Percentiles rank a stretch among this genome's conserved stretches.
phyloP scores from a whole-genome alignment of 1,140 invertebrate genomes.

The Brachionus rubens region DNA sequence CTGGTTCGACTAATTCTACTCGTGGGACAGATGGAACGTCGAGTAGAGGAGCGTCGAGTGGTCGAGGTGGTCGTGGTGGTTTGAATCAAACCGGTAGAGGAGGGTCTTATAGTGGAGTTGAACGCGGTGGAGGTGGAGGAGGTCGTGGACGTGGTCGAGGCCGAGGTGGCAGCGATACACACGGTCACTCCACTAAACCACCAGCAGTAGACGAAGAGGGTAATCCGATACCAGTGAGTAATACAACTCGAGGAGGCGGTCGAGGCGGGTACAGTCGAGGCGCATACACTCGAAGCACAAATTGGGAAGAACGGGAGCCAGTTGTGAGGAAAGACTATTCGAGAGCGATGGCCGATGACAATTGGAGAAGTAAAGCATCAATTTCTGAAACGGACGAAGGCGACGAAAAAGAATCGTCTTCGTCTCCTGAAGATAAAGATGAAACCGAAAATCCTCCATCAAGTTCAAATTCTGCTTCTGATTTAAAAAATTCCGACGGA shows the following conservation, averaged over 20 bases:
- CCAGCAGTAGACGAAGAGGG: slow-evolving; percentile 16
- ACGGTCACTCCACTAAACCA: not conserved
- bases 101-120: not conserved
- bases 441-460: not conserved
- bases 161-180: not conserved
- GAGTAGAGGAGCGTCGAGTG: not conserved
- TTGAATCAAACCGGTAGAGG: not conserved
- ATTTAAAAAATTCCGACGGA: not conserved
- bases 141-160: slow-evolving; percentile 8
- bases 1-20: not conserved
- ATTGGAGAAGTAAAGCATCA: slow-evolving; percentile 27
- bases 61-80: not conserved
- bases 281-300: not conserved
- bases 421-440: not conserved
- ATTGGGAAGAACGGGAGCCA: slow-evolving; percentile 20
- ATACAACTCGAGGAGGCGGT: slow-evolving; percentile 10
- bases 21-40: not conserved
- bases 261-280: slow-evolving; percentile 42
- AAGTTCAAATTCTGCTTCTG: not conserved
- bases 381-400: slow-evolving; percentile 2
- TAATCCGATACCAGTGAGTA: slow-evolving; percentile 27
- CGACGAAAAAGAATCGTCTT: not conserved
- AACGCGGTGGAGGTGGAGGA: not conserved
- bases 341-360: slow-evolving; percentile 23
- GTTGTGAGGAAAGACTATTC: slow-evolving; percentile 1